phyloP scores from a whole-genome alignment of 2,797 vertebrate species.

The Pampus argenteus region DNA sequence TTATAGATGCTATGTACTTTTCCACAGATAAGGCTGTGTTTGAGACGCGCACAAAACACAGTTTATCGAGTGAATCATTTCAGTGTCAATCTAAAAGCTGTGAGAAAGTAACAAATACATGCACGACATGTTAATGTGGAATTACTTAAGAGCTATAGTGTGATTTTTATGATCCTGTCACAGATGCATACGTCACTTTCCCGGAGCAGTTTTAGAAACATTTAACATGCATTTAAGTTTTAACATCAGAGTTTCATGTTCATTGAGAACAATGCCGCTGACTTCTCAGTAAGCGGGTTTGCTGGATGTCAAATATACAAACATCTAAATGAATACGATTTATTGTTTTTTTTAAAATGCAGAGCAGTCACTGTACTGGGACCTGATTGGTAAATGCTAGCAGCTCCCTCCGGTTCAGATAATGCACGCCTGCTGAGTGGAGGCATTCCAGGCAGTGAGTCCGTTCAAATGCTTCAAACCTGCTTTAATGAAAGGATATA shows the following conservation, averaged over 20 bases:
- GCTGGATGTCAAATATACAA: conserved; percentile 23
- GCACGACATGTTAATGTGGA: neutral
- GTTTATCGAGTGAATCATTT: neutral
- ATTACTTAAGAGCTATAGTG: neutral
- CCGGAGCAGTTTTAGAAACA: neutral
- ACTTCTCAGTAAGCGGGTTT: conserved; percentile 20
- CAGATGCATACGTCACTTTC: neutral
- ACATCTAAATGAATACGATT: conserved; percentile 26
- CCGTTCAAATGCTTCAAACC: conserved; percentile 64
- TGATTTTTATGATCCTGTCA: neutral
- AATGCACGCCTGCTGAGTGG: conserved; percentile 66
- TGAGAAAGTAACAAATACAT: neutral
- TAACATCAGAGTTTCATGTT: neutral
- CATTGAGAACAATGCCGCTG: neutral
- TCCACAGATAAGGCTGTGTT: neutral
- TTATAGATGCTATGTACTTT: neutral
- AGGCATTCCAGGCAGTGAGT: conserved; percentile 65
- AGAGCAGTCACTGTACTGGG: conserved; percentile 20
- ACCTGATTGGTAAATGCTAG: conserved; percentile 49
- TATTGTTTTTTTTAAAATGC: conserved; percentile 38
- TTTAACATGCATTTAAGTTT: neutral
- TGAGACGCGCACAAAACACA: neutral
- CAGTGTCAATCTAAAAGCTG: neutral
- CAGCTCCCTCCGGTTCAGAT: conserved; percentile 46
- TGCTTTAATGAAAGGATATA: conserved; percentile 58